Percentiles rank a stretch among this genome's conserved stretches.
phyloP scores from a whole-genome alignment of 2,888 invertebrate species.

The Dryobota labecula region DNA sequence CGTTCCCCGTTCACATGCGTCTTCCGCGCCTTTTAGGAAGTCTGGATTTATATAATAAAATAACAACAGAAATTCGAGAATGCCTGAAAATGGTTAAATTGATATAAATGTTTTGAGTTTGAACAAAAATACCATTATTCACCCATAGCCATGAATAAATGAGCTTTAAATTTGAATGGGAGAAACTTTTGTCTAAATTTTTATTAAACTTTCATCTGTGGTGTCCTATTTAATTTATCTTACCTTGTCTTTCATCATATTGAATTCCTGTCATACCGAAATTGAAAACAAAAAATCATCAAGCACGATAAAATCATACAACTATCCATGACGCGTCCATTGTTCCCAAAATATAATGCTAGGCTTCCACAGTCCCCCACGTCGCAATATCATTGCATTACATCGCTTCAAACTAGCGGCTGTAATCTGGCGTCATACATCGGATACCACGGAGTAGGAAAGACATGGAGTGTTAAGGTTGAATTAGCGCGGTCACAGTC shows the following conservation, averaged over 20 bases:
- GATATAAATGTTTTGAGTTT: too few relatives aligned
- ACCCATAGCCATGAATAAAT: background rate
- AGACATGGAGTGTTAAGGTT: conserved; percentile 14
- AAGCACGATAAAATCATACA: conserved; percentile 30
- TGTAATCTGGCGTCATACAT: conserved; percentile 75
- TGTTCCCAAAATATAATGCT: conserved; percentile 54
- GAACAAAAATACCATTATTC: too few relatives aligned
- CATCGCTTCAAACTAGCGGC: conserved; percentile 64
- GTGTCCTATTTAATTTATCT: background rate
- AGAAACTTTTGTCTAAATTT: background rate
- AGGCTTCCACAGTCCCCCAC: conserved; percentile 32
- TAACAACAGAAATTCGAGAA: too few relatives aligned
- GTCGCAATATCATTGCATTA: conserved; percentile 69
- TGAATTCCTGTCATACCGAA: background rate
- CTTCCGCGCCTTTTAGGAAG: too few relatives aligned
- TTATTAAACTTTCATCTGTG: background rate
- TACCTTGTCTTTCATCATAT: background rate
- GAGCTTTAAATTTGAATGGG: background rate
- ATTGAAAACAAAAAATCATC: conserved; percentile 23
- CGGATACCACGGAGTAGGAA: conserved; percentile 38
- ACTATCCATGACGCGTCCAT: conserved; percentile 27
- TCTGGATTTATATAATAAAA: too few relatives aligned
- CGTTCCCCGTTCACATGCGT: too few relatives aligned
- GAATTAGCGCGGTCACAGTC: too few relatives aligned
- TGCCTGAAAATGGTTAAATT: background rate